Evolutionary conservation across 2,888 invertebrate genomes (phyloP).

Genomic region (Conistra vaccinii): DNA sequence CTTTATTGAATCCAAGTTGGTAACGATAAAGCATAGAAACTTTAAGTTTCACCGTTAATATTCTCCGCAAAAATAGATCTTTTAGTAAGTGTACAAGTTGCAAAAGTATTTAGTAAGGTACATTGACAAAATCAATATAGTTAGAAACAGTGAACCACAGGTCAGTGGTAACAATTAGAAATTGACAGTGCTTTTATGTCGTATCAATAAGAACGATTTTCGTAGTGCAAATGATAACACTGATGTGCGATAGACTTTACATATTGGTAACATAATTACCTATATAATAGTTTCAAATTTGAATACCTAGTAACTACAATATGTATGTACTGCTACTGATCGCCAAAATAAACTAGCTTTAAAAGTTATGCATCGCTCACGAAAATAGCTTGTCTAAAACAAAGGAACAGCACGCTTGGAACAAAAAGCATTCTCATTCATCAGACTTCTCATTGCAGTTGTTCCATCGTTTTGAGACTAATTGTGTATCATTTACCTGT

Average conservation of each 20-base stretch:
- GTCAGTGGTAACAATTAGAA: background rate
- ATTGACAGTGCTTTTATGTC: too few relatives aligned
- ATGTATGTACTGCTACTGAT: too few relatives aligned
- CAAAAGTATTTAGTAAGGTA: background rate
- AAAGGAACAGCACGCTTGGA: background rate
- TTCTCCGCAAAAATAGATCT: background rate
- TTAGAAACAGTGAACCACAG: background rate
- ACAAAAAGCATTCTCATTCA: background rate
- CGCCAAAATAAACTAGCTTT: background rate
- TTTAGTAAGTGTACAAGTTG: background rate
- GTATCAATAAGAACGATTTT: background rate
- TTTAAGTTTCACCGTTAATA: constrained; percentile 8
- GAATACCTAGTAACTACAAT: background rate
- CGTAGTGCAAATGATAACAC: background rate
- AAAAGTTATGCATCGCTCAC: background rate
- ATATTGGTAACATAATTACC: background rate
- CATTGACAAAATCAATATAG: constrained; percentile 2
- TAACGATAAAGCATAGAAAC: constrained; percentile 10
- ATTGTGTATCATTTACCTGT: background rate
- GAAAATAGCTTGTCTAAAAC: constrained; percentile 2
- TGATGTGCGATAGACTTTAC: background rate
- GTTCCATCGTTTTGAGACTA: background rate
- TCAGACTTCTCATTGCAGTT: background rate
- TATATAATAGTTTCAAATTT: background rate
- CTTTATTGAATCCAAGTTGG: constrained; percentile 35